These are phyloP conservation scores for Lepidocyrtoides sp. DNA, from an alignment of 2,888 invertebrate genomes.

Conservation along the genomic window DNA sequence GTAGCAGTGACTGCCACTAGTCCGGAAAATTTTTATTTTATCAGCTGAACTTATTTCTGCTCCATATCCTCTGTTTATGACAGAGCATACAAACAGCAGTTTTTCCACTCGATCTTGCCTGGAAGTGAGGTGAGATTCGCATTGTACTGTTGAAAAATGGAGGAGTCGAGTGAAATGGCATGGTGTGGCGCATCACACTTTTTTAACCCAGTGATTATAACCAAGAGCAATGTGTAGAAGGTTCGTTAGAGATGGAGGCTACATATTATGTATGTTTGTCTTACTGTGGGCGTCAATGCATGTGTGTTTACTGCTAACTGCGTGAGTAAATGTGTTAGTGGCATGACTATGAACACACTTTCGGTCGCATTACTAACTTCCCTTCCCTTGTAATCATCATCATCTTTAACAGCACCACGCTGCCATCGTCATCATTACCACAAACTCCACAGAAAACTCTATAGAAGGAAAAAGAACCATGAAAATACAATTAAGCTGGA, in stretches of 20 bases:
- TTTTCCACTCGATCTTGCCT: slow-evolving; percentile 23
- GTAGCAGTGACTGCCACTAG: not conserved
- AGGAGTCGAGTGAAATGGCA: not conserved
- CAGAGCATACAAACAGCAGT: slow-evolving; percentile 59
- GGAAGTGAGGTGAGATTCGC: slow-evolving; percentile 52
- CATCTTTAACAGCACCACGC: not conserved
- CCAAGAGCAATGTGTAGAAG: not conserved
- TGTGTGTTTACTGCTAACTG: not conserved
- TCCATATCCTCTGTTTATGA: slow-evolving; percentile 73
- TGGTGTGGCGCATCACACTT: slow-evolving; percentile 39
- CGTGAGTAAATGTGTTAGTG: slow-evolving; percentile 32
- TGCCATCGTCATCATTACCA: not conserved
- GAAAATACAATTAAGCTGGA: slow-evolving; percentile 76
- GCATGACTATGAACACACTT: slow-evolving; percentile 26
- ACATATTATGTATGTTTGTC: no score
- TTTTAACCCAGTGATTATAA: not conserved
- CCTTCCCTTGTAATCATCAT: slow-evolving; percentile 51
- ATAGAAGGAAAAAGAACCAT: slow-evolving; percentile 16
- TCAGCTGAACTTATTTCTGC: slow-evolving; percentile 70
- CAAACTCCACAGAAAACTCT: not conserved
- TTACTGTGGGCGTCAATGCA: not conserved
- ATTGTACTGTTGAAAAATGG: slow-evolving; percentile 17
- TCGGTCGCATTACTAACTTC: not conserved
- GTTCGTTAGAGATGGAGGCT: no score
- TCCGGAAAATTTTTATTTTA: slow-evolving; percentile 59